These are phyloP conservation scores for Phacellophora camtschatica DNA, from an alignment of 30 jellyfish, hydroid and myxozoan genomes.

Conservation along the genomic window DNA sequence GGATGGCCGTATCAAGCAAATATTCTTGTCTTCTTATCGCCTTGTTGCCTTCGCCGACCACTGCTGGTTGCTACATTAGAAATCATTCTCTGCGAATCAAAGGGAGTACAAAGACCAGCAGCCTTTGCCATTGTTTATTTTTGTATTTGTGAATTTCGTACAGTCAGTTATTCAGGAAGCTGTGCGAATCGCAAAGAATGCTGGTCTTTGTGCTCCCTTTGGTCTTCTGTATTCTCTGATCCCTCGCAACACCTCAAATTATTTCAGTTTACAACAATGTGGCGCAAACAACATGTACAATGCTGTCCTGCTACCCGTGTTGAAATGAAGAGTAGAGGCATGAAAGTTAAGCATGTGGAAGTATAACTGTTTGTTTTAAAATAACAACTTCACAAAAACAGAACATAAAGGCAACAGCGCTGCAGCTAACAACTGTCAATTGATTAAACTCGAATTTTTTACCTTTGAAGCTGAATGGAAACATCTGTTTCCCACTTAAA, in stretches of 20 bases:
- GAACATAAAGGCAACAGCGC: slow-evolving; percentile 2
- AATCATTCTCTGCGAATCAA: background rate
- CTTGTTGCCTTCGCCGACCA: slow-evolving; percentile 10
- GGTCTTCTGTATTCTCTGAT: background rate
- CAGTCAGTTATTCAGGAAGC: too few relatives aligned
- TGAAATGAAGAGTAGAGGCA: slow-evolving; percentile 8
- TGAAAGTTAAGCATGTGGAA: background rate
- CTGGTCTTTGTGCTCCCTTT: background rate
- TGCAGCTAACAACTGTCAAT: background rate
- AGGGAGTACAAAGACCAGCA: too few relatives aligned
- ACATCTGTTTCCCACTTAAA: too few relatives aligned
- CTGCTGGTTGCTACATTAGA: background rate
- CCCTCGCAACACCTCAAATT: slow-evolving; percentile 3
- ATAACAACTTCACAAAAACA: background rate
- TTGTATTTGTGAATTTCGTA: too few relatives aligned
- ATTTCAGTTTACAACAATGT: background rate
- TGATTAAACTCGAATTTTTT: too few relatives aligned
- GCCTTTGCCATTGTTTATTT: too few relatives aligned
- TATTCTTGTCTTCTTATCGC: slow-evolving; percentile 1
- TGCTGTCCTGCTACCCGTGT: slow-evolving; percentile 11
- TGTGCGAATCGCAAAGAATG: too few relatives aligned
- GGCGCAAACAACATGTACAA: background rate
- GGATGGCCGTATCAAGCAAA: slow-evolving; percentile 7
- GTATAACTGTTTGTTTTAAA: slow-evolving; percentile 4
- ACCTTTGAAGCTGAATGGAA: too few relatives aligned